Evolutionary conservation across 2,113 vertebrate species (phyloP).

Genomic region (Pyrgilauda ruficollis): DNA sequence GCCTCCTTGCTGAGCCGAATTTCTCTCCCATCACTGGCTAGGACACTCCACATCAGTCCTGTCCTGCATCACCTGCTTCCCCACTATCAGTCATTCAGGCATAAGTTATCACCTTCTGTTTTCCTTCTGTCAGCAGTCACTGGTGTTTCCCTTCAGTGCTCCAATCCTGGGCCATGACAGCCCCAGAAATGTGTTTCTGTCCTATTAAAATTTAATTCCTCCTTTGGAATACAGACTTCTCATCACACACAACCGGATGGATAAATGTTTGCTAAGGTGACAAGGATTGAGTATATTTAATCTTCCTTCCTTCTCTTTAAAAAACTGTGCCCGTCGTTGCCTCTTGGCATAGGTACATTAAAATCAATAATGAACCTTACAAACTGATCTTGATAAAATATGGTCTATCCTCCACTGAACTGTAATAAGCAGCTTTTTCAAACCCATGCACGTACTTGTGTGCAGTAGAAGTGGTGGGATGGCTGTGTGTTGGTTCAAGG

Average conservation of each 20-base stretch:
- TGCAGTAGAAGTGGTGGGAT: background rate
- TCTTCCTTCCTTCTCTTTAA: conserved; percentile 37
- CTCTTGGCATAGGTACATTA: conserved; percentile 42
- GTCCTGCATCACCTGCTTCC: background rate
- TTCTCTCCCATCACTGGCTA: background rate
- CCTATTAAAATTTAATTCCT: conserved; percentile 58
- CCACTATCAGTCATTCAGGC: background rate
- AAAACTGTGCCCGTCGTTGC: conserved; percentile 11
- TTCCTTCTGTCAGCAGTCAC: background rate
- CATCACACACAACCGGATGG: background rate
- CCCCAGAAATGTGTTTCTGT: conserved; percentile 3
- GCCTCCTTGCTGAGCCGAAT: background rate
- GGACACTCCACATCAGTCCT: background rate
- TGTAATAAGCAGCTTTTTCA: conserved; percentile 33
- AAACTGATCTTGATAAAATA: conserved; percentile 28
- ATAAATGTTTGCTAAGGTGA: conserved; percentile 63
- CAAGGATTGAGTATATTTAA: conserved; percentile 61
- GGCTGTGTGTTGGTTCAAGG: background rate
- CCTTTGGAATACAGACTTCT: conserved; percentile 37
- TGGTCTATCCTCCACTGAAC: background rate
- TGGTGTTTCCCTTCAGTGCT: background rate
- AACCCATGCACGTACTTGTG: background rate
- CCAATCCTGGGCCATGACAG: background rate
- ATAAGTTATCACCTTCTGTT: background rate
- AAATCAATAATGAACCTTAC: conserved; percentile 56